Base-by-base conservation (phyloP, 1,140 invertebrate species). In the Globodera rostochiensis region DNA sequence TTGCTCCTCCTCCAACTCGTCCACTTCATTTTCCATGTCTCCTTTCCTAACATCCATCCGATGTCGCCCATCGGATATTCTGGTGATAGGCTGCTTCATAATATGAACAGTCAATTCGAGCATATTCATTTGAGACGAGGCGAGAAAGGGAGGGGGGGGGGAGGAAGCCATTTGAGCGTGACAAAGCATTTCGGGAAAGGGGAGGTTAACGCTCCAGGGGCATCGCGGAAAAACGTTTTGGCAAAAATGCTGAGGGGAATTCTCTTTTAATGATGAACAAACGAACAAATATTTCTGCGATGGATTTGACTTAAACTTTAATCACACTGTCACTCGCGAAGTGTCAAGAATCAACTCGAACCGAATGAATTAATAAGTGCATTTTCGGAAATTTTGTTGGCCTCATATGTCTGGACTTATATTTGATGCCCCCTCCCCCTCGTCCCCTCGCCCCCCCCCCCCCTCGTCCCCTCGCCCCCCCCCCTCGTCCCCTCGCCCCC, bases 11-110 rank as follows among this genome's bases (percentile, higher is more conserved):
- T 82, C 74, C 25, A 81, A 81, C 73, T 80, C 85, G 25, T 87
- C 87, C 49, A 82, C 81, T 53, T 85, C 79, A 25, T 84, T 82
- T 36, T 86, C 76, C 86, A 85, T 87, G 50, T 79, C 82, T 46
- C 74, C 74, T 79, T 74, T 86, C 75, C 69, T 9, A 19, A 6
- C 67, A 15, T 45, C 19, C 36, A 25, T 70, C 67, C 7, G 25
- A 36, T 47, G n/a, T 36, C 8, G 36, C 21, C 25, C 11, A 3
- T 53, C 57, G 11, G 57, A 64, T 19, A 19, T 64, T 64, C 57
- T 64, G 57, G 57, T 64, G 57, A 64, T 36, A 6, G 69, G 36
- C 69, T 71, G 69, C 13, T 71, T 71, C 36, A 71, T 71, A 19
- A 25, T 15, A 1, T n/a, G 69, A 19, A 47, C 46, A 47, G 36